Base-by-base conservation (phyloP, 2,113 vertebrate species). In the Synchiropus splendidus region DNA sequence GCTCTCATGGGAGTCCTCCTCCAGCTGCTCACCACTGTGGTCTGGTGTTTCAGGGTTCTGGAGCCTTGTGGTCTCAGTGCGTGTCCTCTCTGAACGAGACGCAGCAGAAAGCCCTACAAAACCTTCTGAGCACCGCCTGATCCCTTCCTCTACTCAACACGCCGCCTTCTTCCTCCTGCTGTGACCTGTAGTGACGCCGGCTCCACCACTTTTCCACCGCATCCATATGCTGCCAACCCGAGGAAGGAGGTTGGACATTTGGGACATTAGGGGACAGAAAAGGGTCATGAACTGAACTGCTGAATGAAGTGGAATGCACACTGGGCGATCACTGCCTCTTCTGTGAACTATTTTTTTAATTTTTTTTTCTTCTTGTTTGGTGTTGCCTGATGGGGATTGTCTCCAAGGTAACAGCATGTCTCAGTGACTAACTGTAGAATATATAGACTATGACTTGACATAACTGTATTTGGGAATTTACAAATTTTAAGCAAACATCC, bases 81-180 rank as follows among this genome's bases (percentile, higher is more conserved):
- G 85, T 97, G 65, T 88, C 90, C 6, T 86, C 90, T 10, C 90
- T 98, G 67, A 95, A 84, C 62, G 89, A 95, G 53, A 87, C 84
- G 30, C 94, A 99, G 82, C 89, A 92, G 89, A 92, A 91, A 72
- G 94, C 94, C 74, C 87, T 99, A 64, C 92, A 94, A 76, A 90
- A 93, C 72, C 94, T 99, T 62, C 92, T 99, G 71, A 94, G 87
- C 64, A 84, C 89, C 51, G 92, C 89, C 66, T 99, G 90, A 95
- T 81, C 81, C 68, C 60, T 50, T 55, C 69, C 56, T 54, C n/a
- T n/a, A n/a, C n/a, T n/a, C n/a, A n/a, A 63, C 54, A 67, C 46
- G 60, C 67, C 64, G 61, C 47, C 41, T 61, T 54, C 56, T 58
- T 53, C 63, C 53, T 72, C 48, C 69, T 67, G 67, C 79, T 76